Evolutionary conservation across 30 jellyfish, hydroid and myxozoan species (phyloP), one percentile per base, ranked within the genome.

Genomic region (Hydra vulgaris): DNA sequence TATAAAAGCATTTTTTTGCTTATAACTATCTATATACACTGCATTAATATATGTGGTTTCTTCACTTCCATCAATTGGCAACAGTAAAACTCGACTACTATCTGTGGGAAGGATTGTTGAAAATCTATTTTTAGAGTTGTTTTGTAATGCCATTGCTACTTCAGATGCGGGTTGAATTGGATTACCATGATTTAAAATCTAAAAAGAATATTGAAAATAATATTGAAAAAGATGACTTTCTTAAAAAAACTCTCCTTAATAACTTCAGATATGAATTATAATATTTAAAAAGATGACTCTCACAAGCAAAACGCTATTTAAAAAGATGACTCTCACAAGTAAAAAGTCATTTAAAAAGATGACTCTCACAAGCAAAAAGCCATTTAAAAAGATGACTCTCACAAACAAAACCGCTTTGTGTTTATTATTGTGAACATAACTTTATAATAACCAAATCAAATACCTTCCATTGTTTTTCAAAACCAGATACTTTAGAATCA

Each of bases 391-490:
- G n/a, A n/a, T n/a, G n/a, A n/a, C n/a, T n/a, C n/a, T n/a, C n/a
- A n/a, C n/a, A n/a, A n/a, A n/a, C n/a, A n/a, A n/a, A n/a, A n/a
- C n/a, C n/a, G n/a, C n/a, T n/a, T n/a, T n/a, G n/a, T n/a, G n/a
- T n/a, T n/a, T n/a, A n/a, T n/a, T n/a, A n/a, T n/a, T n/a, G n/a
- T n/a, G n/a, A n/a, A n/a, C n/a, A n/a, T n/a, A n/a, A n/a, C n/a
- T n/a, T n/a, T n/a, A n/a, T n/a, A n/a, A n/a, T n/a, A n/a, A n/a
- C n/a, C n/a, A n/a, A n/a, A n/a, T n/a, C n/a, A n/a, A n/a, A 69
- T 23, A 69, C 97, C 97, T 90, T 90, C 97, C 97, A 90, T 79
- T 90, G 96, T 70, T 76, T 90, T 66, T 90, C 97, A 71, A 90
- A 90, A 1, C 97, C 97, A 26, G 92, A 85, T 88, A 90, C 86